phyloP scores from a whole-genome alignment of 1,140 invertebrate genomes.

The Brachionus calyciflorus region DNA sequence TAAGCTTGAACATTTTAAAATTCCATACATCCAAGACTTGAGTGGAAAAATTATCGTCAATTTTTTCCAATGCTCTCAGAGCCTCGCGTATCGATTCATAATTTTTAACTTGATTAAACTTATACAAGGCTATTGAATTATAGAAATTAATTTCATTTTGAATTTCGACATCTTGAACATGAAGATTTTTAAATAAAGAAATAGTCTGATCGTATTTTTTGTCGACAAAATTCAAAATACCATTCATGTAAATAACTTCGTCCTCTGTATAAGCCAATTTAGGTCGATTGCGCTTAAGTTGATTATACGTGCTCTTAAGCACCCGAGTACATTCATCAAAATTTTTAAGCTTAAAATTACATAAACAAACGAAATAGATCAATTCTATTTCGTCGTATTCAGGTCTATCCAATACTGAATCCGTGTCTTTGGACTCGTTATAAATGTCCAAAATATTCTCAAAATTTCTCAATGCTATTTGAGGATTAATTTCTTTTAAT shows the following conservation, averaged over 20 bases:
- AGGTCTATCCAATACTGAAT: neutral
- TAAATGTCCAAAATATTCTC: neutral
- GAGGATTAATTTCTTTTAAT: neutral
- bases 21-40: neutral
- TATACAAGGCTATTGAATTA: neutral
- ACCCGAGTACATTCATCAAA: neutral
- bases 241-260: constrained; percentile 20
- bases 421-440: neutral
- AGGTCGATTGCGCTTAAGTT: neutral
- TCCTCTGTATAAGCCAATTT: neutral
- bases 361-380: constrained; percentile 3
- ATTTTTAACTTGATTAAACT: neutral
- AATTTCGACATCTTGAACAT: neutral
- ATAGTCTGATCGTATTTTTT: neutral
- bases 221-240: neutral
- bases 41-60: neutral
- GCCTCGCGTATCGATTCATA: neutral
- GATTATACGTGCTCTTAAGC: neutral
- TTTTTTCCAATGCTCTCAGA: neutral
- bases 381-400: constrained; percentile 9
- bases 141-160: constrained; percentile 34
- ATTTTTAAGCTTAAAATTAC: constrained; percentile 28
- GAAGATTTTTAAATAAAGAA: neutral
- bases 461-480: constrained; percentile 11
- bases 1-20: neutral